Evolutionary conservation across 2,888 invertebrate genomes (phyloP).

Genomic region (Apantesis nais): DNA sequence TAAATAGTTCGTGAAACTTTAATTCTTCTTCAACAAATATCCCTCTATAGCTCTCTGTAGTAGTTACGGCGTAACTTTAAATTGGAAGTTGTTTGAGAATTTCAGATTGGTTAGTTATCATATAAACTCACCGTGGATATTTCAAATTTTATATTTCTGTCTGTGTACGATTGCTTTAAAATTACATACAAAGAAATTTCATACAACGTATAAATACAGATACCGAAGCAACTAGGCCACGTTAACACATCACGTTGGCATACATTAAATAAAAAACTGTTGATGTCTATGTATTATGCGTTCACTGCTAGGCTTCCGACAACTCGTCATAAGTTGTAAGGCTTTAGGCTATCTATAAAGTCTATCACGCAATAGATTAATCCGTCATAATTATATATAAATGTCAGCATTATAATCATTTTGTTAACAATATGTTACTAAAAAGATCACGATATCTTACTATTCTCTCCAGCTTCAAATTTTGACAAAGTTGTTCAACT

Average conservation of each 20-base stretch:
- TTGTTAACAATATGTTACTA: not conserved
- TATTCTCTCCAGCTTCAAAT: not conserved
- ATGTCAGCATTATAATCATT: not conserved
- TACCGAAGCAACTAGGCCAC: not conserved
- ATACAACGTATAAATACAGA: not conserved
- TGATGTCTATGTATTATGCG: not conserved
- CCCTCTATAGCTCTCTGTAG: not conserved
- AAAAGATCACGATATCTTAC: not conserved
- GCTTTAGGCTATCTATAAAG: not conserved
- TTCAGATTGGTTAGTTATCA: not conserved
- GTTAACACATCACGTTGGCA: not conserved
- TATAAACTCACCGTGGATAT: not conserved
- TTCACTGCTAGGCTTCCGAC: not conserved
- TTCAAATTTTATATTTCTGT: not conserved
- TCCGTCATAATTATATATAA: not conserved
- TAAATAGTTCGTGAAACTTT: not conserved
- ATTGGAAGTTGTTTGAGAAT: not conserved
- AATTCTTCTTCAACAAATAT: too few species aligned
- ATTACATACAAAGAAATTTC: not conserved
- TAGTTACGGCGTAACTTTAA: not conserved
- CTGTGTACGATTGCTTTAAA: not conserved
- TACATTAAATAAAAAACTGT: not conserved
- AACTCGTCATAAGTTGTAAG: not conserved
- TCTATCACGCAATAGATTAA: not conserved
- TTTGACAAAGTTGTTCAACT: not conserved